These are phyloP conservation scores for Valencia hispanica DNA, from an alignment of 2,797 vertebrate species.

Conservation along the genomic window DNA sequence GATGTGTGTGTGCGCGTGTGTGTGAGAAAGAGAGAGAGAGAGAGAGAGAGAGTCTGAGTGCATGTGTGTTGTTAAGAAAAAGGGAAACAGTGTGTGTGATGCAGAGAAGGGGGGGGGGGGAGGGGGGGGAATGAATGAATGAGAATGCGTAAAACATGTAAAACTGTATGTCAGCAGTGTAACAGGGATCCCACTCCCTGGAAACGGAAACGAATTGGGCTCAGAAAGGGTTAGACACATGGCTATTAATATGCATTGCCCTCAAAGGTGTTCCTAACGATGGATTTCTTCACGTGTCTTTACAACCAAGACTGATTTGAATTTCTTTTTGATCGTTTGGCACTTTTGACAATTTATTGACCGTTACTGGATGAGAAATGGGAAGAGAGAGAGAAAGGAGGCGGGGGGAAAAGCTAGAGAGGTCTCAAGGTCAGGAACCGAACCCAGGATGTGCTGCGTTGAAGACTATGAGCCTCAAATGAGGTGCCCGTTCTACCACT, in stretches of 20 bases:
- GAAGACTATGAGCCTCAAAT: not conserved
- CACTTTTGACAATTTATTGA: not conserved
- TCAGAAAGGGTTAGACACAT: conserved; percentile 68
- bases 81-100: conserved; percentile 12
- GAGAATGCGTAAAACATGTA: conserved; percentile 50
- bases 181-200: conserved; percentile 85
- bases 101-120: conserved; percentile 12
- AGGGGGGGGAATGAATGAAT: conserved; percentile 38
- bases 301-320: not conserved
- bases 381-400: not conserved
- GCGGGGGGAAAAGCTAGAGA: not conserved
- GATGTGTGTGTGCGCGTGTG: conserved; percentile 53
- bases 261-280: not conserved
- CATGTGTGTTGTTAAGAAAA: conserved; percentile 18
- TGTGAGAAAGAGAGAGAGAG: conserved; percentile 7
- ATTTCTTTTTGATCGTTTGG: not conserved
- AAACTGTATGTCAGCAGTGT: conserved; percentile 69
- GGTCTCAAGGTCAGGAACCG: not conserved
- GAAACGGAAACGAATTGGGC: conserved; percentile 87
- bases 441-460: not conserved
- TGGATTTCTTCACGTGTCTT: not conserved
- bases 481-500: too few species aligned
- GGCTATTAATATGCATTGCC: conserved; percentile 25
- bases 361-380: not conserved
- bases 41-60: conserved; percentile 7